phyloP scores from a whole-genome alignment of 2,888 invertebrate genomes.

The Lepidochitona cinerea region DNA sequence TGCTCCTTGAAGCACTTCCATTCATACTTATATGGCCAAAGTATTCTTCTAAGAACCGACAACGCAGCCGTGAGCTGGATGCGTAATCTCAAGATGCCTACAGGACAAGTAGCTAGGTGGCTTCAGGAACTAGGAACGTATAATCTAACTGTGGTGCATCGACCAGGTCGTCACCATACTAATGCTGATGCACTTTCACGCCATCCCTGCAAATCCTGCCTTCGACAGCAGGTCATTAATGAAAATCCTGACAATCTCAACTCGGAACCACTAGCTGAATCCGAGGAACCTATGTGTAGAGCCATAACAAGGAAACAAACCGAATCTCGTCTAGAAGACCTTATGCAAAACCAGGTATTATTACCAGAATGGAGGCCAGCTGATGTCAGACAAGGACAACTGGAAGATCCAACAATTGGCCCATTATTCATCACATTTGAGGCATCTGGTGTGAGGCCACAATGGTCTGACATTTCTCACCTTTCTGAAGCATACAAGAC shows the following conservation, averaged over 20 bases:
- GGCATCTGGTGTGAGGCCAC: not conserved
- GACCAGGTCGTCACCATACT: not conserved
- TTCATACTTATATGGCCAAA: not conserved
- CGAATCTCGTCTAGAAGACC: no score
- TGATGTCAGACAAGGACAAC: not conserved
- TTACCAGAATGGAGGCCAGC: no score
- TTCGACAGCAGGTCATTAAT: not conserved
- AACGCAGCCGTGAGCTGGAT: not conserved
- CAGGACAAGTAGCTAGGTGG: not conserved
- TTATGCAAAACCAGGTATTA: no score
- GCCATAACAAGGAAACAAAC: no score
- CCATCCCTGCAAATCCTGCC: not conserved
- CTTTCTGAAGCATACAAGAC: constrained; percentile 10
- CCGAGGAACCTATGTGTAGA: no score
- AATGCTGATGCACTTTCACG: not conserved
- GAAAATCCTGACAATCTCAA: no score
- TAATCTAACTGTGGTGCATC: not conserved
- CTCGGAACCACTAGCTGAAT: no score
- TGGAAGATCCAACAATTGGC: not conserved
- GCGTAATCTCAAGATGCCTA: not conserved
- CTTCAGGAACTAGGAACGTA: not conserved
- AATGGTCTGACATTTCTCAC: not conserved
- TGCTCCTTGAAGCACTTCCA: constrained; percentile 9
- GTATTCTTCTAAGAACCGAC: constrained; percentile 6
- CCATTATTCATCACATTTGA: not conserved